phyloP scores from a whole-genome alignment of 2,797 vertebrate species.

The Gymnoscopelus braueri region DNA sequence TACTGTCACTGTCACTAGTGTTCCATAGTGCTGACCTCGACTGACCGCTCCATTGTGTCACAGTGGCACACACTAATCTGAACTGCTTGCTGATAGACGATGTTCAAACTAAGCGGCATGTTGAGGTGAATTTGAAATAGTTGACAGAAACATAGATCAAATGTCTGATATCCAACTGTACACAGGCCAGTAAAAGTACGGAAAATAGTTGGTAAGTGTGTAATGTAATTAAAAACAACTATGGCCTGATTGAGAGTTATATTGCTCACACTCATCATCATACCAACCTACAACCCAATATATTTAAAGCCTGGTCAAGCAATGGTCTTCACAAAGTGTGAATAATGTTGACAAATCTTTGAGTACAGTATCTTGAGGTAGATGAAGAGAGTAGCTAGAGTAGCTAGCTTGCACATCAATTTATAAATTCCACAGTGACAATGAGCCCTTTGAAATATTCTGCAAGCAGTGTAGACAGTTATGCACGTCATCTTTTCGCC shows the following conservation, averaged over 20 bases:
- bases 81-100: constrained; percentile 19
- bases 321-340: too few species aligned
- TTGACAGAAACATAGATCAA: background rate
- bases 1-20: constrained; percentile 49
- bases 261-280: too few species aligned
- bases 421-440: constrained; percentile 16
- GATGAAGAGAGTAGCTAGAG: background rate
- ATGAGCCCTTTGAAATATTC: constrained; percentile 22
- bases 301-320: too few species aligned
- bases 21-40: constrained; percentile 72
- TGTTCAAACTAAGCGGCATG: background rate
- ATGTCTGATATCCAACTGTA: too few species aligned
- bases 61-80: constrained; percentile 11
- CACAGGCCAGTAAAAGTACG: too few species aligned
- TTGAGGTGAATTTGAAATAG: background rate
- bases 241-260: too few species aligned
- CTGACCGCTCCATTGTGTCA: constrained; percentile 64
- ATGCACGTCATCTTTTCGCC: background rate
- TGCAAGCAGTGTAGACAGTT: background rate
- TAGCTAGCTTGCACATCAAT: background rate
- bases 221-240: too few species aligned
- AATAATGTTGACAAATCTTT: too few species aligned
- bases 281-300: too few species aligned
- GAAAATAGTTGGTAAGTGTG: too few species aligned
- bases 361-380: constrained; percentile 1